These are phyloP conservation scores for Notarius lentiginosus DNA, from an alignment of 2,113 vertebrate species.

Conservation along the genomic window DNA sequence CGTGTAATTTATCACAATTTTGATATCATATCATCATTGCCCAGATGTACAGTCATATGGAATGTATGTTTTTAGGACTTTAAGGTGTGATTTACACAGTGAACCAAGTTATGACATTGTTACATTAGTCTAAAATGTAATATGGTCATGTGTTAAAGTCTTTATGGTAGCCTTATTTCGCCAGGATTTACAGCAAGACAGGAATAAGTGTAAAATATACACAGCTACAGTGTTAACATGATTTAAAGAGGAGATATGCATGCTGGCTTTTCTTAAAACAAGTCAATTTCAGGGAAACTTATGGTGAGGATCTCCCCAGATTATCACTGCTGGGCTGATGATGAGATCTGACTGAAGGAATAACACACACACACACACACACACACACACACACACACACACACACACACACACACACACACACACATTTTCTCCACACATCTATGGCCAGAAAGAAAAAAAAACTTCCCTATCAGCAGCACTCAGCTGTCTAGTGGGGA, in stretches of 20 bases:
- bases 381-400: background rate
- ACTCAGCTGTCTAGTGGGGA: conserved; percentile 42
- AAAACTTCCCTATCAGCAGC: conserved; percentile 47
- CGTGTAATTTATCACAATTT: too few relatives aligned
- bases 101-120: background rate
- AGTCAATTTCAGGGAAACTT: background rate
- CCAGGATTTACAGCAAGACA: background rate
- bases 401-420: background rate
- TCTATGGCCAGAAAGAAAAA: conserved; percentile 10
- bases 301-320: background rate
- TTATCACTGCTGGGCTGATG: background rate
- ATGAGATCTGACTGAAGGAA: background rate
- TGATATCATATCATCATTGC: too few relatives aligned
- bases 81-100: background rate
- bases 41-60: too few relatives aligned
- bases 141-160: background rate
- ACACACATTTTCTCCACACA: conserved; percentile 1
- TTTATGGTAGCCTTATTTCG: background rate
- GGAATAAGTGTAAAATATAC: background rate
- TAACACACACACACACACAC: conserved; percentile 29
- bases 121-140: background rate
- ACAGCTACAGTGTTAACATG: background rate
- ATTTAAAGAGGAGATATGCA: background rate
- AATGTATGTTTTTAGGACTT: background rate
- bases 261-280: background rate